Conservation (phyloP, 2,888 invertebrate species). For the Parnassius glacialis region DNA sequence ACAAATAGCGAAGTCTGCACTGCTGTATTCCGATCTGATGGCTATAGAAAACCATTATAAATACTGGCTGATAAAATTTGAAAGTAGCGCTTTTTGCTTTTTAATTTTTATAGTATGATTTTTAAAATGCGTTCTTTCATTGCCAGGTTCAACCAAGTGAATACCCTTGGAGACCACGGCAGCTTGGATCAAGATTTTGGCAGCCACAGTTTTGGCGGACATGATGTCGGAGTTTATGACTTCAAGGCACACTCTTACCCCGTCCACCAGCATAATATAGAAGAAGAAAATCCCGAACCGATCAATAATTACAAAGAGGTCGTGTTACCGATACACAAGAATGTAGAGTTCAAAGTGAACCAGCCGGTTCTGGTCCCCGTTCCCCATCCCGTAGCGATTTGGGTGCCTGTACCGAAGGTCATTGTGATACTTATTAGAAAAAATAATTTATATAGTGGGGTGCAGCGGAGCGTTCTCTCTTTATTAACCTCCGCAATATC, state of each 20-base stretch:
- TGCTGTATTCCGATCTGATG: too few species aligned
- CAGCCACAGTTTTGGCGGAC: constrained; percentile 54
- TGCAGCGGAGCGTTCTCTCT: too few species aligned
- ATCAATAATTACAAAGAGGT: constrained; percentile 86
- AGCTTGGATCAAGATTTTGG: constrained; percentile 34
- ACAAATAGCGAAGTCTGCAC: too few species aligned
- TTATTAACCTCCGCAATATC: too few species aligned
- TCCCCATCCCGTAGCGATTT: constrained; percentile 85
- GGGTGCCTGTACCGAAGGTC: constrained; percentile 84
- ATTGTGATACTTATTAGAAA: constrained; percentile 85
- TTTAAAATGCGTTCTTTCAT: background rate
- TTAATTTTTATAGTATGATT: too few species aligned
- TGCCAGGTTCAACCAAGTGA: constrained; percentile 66
- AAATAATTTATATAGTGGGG: too few species aligned
- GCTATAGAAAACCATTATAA: too few species aligned
- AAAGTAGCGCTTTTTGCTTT: too few species aligned
- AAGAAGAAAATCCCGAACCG: constrained; percentile 85
- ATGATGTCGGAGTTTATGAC: constrained; percentile 57
- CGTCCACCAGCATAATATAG: constrained; percentile 82
- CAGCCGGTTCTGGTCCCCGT: constrained; percentile 81
- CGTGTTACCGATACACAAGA: constrained; percentile 83
- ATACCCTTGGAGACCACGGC: constrained; percentile 31
- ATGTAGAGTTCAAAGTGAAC: constrained; percentile 80
- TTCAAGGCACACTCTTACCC: constrained; percentile 74
- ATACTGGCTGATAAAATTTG: too few species aligned